Evolutionary conservation across 1,140 invertebrate genomes (phyloP), one percentile per base, ranked within the genome.

Genomic region (Drosophila pandora): DNA sequence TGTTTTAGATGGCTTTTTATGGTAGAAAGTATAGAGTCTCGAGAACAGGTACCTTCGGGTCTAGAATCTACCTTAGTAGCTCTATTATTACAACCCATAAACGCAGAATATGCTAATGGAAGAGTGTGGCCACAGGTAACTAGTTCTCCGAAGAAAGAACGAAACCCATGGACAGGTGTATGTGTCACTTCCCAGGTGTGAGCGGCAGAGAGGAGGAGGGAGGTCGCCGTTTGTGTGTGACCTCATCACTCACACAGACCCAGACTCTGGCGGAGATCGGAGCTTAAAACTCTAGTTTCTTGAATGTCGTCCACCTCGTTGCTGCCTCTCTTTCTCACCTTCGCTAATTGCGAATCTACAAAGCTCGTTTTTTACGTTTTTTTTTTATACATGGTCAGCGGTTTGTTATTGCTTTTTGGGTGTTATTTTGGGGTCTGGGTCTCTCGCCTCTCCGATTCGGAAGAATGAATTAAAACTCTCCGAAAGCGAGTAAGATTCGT

Each of bases 261-360:
- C 21, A 22, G 30, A 48, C 39, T 52, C 54, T 41, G 37, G 52
- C 59, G 47, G n/a, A 22, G 30, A 41, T 67, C 48, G 30, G 28
- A 67, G 47, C 52, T 28, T n/a, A 32, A 57, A 68, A 69, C 67
- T 69, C 32, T 48, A 68, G 28, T 69, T 68, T 37, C 56, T 78
- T 68, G 78, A 85, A 82, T 85, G 78, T 87, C 78, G 82, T 87
- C 78, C 63, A 85, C 82, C 82, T 85, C 74, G 41, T 1, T 0
- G 64, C 65, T 34, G 2, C 5, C 3, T 8, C 1, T n/a, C 30
- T n/a, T n/a, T 2, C 28, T n/a, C 62, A 74, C 61, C 65, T 87
- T 61, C 50, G 56, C 68, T 77, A 80, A 84, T 76, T 73, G 80
- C 74, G 68, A 85, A 67, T 67, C 74, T 87, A 77, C 69, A 59